Conservation (phyloP, 2,888 invertebrate genomes). For the Seira musarum region DNA sequence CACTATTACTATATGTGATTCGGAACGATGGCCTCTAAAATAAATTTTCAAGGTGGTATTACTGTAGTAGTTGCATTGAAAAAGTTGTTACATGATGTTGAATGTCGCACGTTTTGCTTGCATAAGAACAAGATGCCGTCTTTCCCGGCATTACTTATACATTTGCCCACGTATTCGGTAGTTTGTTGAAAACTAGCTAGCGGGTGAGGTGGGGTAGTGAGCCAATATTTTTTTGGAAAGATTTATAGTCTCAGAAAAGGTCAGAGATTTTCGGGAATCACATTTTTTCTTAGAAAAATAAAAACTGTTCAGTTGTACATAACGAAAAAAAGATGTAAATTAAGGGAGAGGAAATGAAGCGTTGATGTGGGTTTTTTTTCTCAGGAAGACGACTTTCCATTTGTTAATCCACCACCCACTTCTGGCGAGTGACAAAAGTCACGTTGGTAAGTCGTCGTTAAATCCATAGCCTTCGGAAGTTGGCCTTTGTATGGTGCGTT, state of each 20-base stretch:
- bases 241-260: not conserved
- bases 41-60: slow-evolving; percentile 3
- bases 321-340: not conserved
- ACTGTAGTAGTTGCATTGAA: slow-evolving; percentile 3
- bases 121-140: too few relatives aligned
- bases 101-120: too few relatives aligned
- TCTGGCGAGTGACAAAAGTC: slow-evolving; percentile 51
- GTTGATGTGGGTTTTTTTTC: not conserved
- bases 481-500: slow-evolving; percentile 28
- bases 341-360: not conserved
- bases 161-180: too few relatives aligned
- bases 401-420: slow-evolving; percentile 29
- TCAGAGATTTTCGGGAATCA: not conserved
- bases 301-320: not conserved
- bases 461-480: slow-evolving; percentile 42
- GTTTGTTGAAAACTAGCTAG: too few relatives aligned
- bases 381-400: slow-evolving; percentile 19
- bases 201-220: not conserved
- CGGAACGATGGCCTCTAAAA: not conserved
- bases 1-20: too few relatives aligned
- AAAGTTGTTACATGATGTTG: not conserved
- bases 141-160: too few relatives aligned
- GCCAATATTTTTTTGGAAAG: slow-evolving; percentile 2
- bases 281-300: slow-evolving; percentile 1
- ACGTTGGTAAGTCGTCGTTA: slow-evolving; percentile 56